Evolutionary conservation across 2,113 vertebrate species (phyloP).

Genomic region (Coreoperca whiteheadi): DNA sequence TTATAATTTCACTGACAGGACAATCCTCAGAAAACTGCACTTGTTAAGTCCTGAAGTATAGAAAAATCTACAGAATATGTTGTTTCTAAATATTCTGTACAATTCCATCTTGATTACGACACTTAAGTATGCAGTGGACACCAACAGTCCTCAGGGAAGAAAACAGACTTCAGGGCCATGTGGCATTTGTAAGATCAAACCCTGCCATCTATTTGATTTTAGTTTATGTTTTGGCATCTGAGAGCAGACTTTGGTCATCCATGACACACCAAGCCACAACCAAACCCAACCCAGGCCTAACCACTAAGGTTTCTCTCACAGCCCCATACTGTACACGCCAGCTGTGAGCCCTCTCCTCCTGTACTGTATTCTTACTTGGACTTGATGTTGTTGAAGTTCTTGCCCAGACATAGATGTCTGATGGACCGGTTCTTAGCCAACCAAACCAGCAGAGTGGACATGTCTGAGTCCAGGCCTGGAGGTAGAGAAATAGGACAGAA

Average conservation of each 20-base stretch:
- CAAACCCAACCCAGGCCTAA: slow-evolving; percentile 4
- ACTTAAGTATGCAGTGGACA: neutral
- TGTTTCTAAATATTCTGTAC: neutral
- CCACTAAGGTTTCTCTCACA: neutral
- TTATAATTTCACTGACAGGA: neutral
- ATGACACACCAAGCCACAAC: neutral
- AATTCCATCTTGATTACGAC: neutral
- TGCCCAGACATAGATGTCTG: slow-evolving; percentile 93
- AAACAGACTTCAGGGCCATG: neutral
- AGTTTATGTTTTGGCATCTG: neutral
- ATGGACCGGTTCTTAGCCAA: slow-evolving; percentile 98
- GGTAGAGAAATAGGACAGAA: neutral
- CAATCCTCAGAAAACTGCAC: neutral
- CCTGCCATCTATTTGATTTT: neutral
- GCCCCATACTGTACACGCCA: neutral
- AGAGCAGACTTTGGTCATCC: neutral
- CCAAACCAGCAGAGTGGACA: slow-evolving; percentile 95
- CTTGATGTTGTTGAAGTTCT: slow-evolving; percentile 99
- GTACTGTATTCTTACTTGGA: slow-evolving; percentile 90
- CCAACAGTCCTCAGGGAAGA: neutral
- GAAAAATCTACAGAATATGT: neutral
- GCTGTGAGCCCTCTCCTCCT: neutral
- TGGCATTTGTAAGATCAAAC: neutral
- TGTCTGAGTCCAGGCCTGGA: slow-evolving; percentile 93
- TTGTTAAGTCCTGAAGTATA: neutral